phyloP scores from a whole-genome alignment of 2,113 vertebrate genomes.

The Seriola dumerili region DNA sequence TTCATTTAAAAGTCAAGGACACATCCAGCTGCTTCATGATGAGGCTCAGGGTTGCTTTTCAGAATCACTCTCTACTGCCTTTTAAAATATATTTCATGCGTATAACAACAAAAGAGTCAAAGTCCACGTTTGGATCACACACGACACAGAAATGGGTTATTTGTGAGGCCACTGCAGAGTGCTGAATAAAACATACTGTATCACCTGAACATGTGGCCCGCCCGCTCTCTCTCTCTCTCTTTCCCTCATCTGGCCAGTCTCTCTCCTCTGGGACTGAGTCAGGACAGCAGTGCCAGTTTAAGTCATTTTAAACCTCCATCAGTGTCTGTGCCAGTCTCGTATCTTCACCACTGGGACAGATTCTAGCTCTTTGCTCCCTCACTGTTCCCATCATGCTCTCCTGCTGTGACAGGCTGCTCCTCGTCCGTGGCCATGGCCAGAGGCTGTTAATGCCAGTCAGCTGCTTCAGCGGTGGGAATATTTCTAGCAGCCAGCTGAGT shows the following conservation, averaged over 20 bases:
- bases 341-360: constrained; percentile 33
- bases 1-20: too few relatives aligned
- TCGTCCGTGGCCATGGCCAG: constrained; percentile 32
- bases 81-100: too few relatives aligned
- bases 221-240: not conserved
- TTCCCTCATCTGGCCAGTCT: not conserved
- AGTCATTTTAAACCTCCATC: constrained; percentile 10
- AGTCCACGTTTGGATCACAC: not conserved
- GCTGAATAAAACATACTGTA: constrained; percentile 10
- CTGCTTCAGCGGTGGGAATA: constrained; percentile 20
- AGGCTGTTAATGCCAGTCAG: constrained; percentile 28
- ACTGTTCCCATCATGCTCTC: constrained; percentile 26
- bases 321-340: constrained; percentile 10
- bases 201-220: not conserved
- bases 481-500: constrained; percentile 28
- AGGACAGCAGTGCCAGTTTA: not conserved
- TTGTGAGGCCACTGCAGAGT: not conserved
- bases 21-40: too few relatives aligned
- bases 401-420: constrained; percentile 31
- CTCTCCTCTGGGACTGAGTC: constrained; percentile 17
- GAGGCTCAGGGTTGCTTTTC: too few relatives aligned
- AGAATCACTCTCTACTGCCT: too few relatives aligned
- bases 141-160: not conserved
- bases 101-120: not conserved
- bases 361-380: constrained; percentile 34